These are phyloP conservation scores for Bradysia coprophila DNA, from an alignment of 1,140 invertebrate genomes.

Conservation along the genomic window DNA sequence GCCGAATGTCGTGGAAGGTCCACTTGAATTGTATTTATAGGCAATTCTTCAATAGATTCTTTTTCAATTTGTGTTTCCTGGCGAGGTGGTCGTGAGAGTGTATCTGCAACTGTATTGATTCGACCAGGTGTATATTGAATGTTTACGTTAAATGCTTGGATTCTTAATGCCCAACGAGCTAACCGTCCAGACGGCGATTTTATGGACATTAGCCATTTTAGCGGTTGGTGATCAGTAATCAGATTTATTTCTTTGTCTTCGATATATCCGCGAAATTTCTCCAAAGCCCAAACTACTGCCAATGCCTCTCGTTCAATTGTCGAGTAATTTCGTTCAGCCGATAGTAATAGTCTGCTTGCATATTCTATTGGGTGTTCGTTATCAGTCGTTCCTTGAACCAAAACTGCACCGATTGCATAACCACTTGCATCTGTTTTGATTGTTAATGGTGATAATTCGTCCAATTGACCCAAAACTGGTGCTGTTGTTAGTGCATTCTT, in stretches of 20 bases:
- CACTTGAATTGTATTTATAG: background rate
- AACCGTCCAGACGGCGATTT: conserved; percentile 12
- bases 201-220: conserved; percentile 9
- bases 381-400: too few relatives aligned
- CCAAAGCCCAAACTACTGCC: conserved; percentile 20
- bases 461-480: background rate
- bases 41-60: too few relatives aligned
- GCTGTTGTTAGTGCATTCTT: background rate
- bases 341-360: conserved; percentile 9
- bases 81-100: background rate
- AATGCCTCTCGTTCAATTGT: conserved; percentile 22
- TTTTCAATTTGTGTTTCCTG: background rate
- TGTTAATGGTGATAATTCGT: background rate
- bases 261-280: conserved; percentile 14
- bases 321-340: conserved; percentile 20
- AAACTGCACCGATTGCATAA: background rate
- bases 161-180: conserved; percentile 10
- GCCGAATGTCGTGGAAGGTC: too few relatives aligned
- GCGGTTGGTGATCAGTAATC: conserved; percentile 11
- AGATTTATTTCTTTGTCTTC: conserved; percentile 15
- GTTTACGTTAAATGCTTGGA: conserved; percentile 1
- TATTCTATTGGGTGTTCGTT: background rate
- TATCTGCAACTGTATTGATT: background rate
- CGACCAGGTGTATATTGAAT: background rate
- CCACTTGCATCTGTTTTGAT: background rate